phyloP scores from a whole-genome alignment of 2,113 vertebrate species.

The Leucoraja erinaceus region DNA sequence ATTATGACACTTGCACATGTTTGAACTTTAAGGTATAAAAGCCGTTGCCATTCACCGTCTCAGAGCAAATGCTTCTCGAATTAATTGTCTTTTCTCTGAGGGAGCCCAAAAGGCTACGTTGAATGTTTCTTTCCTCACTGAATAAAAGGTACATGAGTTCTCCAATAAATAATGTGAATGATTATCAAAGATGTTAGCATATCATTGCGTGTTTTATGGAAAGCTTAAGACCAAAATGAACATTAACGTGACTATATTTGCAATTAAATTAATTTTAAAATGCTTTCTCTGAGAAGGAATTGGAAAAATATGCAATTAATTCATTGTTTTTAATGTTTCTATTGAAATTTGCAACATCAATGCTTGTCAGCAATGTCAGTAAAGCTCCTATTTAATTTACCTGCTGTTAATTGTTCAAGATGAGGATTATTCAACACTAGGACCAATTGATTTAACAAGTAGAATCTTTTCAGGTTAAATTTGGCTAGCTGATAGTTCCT shows the following conservation, averaged over 20 bases:
- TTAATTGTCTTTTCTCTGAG: constrained; percentile 21
- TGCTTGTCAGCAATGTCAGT: background rate
- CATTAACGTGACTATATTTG: background rate
- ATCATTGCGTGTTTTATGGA: background rate
- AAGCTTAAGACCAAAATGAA: background rate
- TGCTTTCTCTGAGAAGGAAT: background rate
- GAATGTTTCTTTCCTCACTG: constrained; percentile 17
- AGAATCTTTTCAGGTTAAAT: background rate
- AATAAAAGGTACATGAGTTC: constrained; percentile 25
- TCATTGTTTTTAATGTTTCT: background rate
- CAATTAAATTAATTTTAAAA: background rate
- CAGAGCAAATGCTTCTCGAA: constrained; percentile 4
- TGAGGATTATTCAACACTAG: background rate
- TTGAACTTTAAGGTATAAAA: background rate
- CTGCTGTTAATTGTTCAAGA: background rate
- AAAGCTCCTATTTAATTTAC: background rate
- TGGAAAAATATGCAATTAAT: background rate
- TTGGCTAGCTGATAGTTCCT: background rate
- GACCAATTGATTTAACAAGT: background rate
- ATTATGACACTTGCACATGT: constrained; percentile 11
- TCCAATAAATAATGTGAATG: background rate
- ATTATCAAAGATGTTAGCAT: background rate
- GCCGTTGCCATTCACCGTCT: background rate
- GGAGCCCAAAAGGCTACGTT: background rate
- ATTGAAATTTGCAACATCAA: too few relatives aligned